Evolutionary conservation across 64 coral and sea anemone genomes (phyloP).

Genomic region (Hydrozoanthus tunicans): DNA sequence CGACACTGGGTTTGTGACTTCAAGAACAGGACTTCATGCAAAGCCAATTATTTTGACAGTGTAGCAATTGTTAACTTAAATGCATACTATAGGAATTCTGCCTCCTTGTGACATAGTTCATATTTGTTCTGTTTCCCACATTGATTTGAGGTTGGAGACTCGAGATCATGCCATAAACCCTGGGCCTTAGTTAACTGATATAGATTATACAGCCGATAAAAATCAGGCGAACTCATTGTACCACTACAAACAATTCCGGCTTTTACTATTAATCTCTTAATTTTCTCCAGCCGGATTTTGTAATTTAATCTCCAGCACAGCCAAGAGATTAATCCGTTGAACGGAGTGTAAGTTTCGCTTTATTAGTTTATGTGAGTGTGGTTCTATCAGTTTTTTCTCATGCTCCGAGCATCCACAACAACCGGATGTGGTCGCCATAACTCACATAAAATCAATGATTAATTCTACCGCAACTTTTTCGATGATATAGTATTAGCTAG

Average conservation of each 20-base stretch:
- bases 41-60: too few relatives aligned
- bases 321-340: conserved; percentile 23
- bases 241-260: background rate
- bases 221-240: background rate
- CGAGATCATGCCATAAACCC: too few relatives aligned
- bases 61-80: too few relatives aligned
- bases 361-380: background rate
- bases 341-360: background rate
- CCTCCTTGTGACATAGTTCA: too few relatives aligned
- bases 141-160: too few relatives aligned
- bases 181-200: too few relatives aligned
- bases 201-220: background rate
- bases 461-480: background rate
- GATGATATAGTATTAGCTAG: too few relatives aligned
- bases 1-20: too few relatives aligned
- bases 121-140: too few relatives aligned
- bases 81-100: too few relatives aligned
- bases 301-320: background rate
- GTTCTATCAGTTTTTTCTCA: background rate
- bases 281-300: background rate
- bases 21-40: too few relatives aligned
- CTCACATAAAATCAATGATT: background rate
- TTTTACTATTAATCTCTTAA: background rate
- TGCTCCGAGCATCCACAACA: background rate
- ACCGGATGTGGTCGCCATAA: background rate